Evolutionary conservation across 2,888 invertebrate genomes (phyloP).

Genomic region (Polyommatus iphigenia): DNA sequence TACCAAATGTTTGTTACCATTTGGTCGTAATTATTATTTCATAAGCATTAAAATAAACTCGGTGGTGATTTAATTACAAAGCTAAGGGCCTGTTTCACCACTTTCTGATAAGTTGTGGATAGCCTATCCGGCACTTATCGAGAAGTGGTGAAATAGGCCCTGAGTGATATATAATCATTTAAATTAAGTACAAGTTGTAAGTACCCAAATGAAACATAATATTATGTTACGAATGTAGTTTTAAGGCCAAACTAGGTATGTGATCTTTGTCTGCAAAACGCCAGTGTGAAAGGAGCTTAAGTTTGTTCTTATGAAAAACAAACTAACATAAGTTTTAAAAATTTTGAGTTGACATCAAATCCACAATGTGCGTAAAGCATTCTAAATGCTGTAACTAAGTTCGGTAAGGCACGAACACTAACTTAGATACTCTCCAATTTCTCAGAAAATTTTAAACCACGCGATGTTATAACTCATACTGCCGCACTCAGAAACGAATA

Average conservation of each 20-base stretch:
- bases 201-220: neutral
- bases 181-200: neutral
- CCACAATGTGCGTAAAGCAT: conserved; percentile 16
- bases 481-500: no score
- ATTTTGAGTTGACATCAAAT: conserved; percentile 29
- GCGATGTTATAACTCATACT: neutral
- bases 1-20: no score
- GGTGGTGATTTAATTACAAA: neutral
- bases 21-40: no score
- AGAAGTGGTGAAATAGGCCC: no score
- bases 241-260: neutral
- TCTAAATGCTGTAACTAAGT: conserved; percentile 25
- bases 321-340: no score
- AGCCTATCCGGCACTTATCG: no score
- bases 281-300: neutral
- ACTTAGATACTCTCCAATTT: neutral
- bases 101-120: no score
- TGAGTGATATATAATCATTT: no score
- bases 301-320: neutral
- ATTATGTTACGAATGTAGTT: neutral
- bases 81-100: no score
- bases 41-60: no score
- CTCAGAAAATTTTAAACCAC: neutral
- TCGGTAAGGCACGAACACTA: neutral
- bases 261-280: neutral